A percentile compares a stretch with the other conserved stretches of the same genome.
phyloP scores from a whole-genome alignment of 2,797 vertebrate species.

The Sebastes diaconus region DNA sequence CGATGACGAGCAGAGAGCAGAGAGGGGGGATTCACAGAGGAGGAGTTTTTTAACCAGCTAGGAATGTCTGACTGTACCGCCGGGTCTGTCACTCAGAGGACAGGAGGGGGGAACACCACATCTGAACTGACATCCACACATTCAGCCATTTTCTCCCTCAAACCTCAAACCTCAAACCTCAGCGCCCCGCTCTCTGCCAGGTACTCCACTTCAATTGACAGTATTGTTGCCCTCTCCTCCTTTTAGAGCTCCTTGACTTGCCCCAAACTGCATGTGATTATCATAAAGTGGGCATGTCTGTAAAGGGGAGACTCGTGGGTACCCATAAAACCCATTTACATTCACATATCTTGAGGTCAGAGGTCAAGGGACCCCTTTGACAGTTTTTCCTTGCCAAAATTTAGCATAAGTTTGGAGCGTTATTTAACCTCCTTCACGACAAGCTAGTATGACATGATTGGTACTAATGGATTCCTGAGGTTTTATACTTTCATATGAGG shows the following conservation, averaged over 20 bases:
- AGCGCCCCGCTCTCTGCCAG: neutral
- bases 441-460: no score
- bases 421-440: no score
- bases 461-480: no score
- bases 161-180: constrained; percentile 1
- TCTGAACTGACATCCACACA: constrained; percentile 18
- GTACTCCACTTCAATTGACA: neutral
- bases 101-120: constrained; percentile 2
- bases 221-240: constrained; percentile 1
- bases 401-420: no score
- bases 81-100: constrained; percentile 14
- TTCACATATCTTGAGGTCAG: no score
- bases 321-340: rapidly evolving
- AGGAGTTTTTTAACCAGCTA: neutral
- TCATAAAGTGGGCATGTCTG: no score
- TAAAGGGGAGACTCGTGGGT: no score
- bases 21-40: neutral
- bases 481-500: no score
- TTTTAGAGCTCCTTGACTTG: neutral
- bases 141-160: neutral
- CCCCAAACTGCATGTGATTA: no score
- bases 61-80: constrained; percentile 4
- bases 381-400: no score
- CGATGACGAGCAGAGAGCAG: constrained; percentile 1
- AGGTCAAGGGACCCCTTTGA: no score